Evolutionary conservation across 1,140 invertebrate species (phyloP).

Genomic region (Cyrtorhinus lividipennis): DNA sequence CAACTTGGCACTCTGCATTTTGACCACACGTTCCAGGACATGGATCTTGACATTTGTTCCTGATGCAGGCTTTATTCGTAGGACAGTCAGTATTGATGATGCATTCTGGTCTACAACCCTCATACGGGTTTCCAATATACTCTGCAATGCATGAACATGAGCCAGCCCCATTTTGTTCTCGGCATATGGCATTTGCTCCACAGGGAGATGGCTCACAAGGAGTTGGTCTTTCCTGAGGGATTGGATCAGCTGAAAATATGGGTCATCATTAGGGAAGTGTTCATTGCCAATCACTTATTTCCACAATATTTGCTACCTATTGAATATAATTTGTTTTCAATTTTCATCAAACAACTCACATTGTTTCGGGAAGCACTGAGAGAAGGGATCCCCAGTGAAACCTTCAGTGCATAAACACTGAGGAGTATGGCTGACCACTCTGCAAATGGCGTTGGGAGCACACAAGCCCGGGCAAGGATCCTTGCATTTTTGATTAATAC

Average conservation of each 20-base stretch:
- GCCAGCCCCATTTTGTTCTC: conserved; percentile 23
- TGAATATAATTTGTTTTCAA: too few species aligned
- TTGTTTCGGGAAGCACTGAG: conserved; percentile 31
- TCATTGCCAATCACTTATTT: too few species aligned
- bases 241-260: conserved; percentile 28
- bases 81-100: conserved; percentile 50
- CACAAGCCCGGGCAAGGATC: conserved; percentile 41
- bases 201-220: conserved; percentile 39
- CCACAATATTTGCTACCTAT: too few species aligned
- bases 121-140: conserved; percentile 51
- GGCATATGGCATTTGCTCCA: conserved; percentile 34
- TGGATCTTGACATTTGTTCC: conserved; percentile 53
- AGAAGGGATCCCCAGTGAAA: conserved; percentile 37
- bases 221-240: conserved; percentile 27
- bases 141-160: conserved; percentile 46
- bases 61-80: conserved; percentile 46
- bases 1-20: conserved; percentile 49
- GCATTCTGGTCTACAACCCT: conserved; percentile 60
- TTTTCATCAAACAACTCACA: conserved; percentile 20
- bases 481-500: conserved; percentile 49
- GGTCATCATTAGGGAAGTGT: too few species aligned
- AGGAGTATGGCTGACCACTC: conserved; percentile 38
- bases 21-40: conserved; percentile 50
- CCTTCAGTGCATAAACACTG: conserved; percentile 38
- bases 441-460: conserved; percentile 36